Evolutionary conservation across 2,888 invertebrate genomes (phyloP).

Genomic region (Callimorpha dominula): DNA sequence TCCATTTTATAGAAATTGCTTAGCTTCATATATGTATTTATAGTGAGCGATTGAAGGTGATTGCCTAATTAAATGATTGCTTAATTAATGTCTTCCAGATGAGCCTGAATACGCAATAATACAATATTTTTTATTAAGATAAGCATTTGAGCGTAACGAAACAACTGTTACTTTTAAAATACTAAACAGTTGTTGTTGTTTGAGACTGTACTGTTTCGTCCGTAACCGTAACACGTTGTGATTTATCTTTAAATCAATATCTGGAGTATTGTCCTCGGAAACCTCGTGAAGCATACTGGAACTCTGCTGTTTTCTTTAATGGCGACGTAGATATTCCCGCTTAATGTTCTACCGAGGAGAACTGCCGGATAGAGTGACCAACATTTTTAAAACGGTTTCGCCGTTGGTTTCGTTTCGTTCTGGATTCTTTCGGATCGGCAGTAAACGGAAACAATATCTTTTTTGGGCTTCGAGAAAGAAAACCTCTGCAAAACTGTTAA

Average conservation of each 20-base stretch:
- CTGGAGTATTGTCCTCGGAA: too few species aligned
- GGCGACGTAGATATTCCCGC: not conserved
- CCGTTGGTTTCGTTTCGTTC: too few species aligned
- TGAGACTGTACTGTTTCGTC: too few species aligned
- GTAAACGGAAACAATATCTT: not conserved
- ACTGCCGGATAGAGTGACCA: not conserved
- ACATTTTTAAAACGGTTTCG: too few species aligned
- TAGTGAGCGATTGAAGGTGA: slow-evolving; percentile 1
- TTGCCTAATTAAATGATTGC: slow-evolving; percentile 5
- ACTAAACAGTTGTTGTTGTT: not conserved
- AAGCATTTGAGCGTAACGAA: not conserved
- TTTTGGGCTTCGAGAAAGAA: too few species aligned
- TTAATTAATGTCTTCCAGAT: slow-evolving; percentile 1
- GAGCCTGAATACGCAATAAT: not conserved
- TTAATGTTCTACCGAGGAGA: not conserved
- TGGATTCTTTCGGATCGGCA: not conserved
- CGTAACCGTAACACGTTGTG: not conserved
- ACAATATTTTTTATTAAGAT: not conserved
- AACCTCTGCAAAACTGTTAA: too few species aligned
- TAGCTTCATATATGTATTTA: slow-evolving; percentile 2
- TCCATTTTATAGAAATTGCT: not conserved
- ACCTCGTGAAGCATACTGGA: too few species aligned
- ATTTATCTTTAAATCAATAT: not conserved
- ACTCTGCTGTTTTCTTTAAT: too few species aligned
- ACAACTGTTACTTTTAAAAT: not conserved